Evolutionary conservation across 2,888 invertebrate species (phyloP).

Genomic region (Opisthograptis luteolata): DNA sequence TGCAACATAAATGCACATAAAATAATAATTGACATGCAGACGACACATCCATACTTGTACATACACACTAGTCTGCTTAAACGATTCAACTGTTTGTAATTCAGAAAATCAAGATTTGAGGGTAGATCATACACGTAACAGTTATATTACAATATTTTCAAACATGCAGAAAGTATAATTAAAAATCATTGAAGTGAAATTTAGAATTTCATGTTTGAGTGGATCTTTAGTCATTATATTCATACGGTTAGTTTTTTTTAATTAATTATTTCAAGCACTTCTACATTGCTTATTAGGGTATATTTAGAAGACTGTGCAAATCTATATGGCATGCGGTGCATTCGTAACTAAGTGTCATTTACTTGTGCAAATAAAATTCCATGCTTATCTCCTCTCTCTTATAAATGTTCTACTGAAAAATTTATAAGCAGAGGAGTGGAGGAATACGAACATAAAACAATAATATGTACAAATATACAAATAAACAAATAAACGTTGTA

Average conservation of each 20-base stretch:
- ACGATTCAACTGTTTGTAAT: background rate
- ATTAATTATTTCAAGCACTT: constrained; percentile 34
- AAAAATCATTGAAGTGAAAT: constrained; percentile 10
- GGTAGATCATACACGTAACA: background rate
- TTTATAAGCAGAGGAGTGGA: constrained; percentile 8
- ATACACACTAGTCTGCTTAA: constrained; percentile 21
- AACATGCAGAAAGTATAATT: constrained; percentile 27
- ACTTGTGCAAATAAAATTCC: constrained; percentile 53
- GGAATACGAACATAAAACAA: background rate
- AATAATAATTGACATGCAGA: constrained; percentile 29
- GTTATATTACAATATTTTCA: background rate
- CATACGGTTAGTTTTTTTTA: constrained; percentile 30
- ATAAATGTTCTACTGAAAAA: constrained; percentile 10
- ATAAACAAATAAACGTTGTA: background rate
- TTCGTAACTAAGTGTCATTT: constrained; percentile 54
- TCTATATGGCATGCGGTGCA: constrained; percentile 69
- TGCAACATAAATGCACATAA: constrained; percentile 46
- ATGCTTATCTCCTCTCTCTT: constrained; percentile 24
- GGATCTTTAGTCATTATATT: constrained; percentile 41
- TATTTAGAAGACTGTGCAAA: constrained; percentile 48
- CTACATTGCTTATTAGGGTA: constrained; percentile 35
- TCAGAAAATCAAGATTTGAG: background rate
- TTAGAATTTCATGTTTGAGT: constrained; percentile 75
- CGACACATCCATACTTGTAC: too few relatives aligned
- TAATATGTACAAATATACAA: constrained; percentile 6